phyloP scores from a whole-genome alignment of 2,797 vertebrate genomes.

The Sebastes miniatus region DNA sequence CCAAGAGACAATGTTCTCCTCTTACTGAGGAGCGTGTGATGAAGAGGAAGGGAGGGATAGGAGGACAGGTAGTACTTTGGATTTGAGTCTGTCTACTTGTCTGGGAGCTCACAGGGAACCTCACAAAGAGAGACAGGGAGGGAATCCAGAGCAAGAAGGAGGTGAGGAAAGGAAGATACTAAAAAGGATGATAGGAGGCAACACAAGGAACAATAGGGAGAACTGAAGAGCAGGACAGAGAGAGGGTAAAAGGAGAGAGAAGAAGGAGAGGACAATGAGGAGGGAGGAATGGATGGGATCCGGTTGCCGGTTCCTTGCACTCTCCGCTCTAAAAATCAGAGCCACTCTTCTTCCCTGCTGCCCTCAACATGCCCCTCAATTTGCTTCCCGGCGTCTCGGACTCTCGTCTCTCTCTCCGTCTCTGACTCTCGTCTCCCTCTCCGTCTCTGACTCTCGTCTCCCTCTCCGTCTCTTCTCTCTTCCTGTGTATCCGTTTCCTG shows the following conservation, averaged over 20 bases:
- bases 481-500: constrained; percentile 13
- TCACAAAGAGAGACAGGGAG: constrained; percentile 39
- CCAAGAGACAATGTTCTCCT: constrained; percentile 39
- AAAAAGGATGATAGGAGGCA: constrained; percentile 42
- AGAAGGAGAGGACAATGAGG: constrained; percentile 41
- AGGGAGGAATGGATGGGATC: constrained; percentile 60
- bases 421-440: constrained; percentile 24
- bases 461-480: constrained; percentile 23
- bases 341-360: constrained; percentile 66
- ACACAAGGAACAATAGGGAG: constrained; percentile 67
- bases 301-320: constrained; percentile 63
- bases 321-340: constrained; percentile 68
- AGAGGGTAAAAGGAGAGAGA: constrained; percentile 48
- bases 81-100: constrained; percentile 64
- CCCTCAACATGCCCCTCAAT: constrained; percentile 75
- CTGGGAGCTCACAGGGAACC: constrained; percentile 38
- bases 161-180: constrained; percentile 56
- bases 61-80: constrained; percentile 45
- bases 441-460: constrained; percentile 50
- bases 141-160: constrained; percentile 47
- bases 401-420: constrained; percentile 34
- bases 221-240: constrained; percentile 53
- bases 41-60: constrained; percentile 45
- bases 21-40: constrained; percentile 27
- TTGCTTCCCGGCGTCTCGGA: constrained; percentile 65